Conservation (phyloP, 1,140 invertebrate species). For the Bursaphelenchus mucronatus region DNA sequence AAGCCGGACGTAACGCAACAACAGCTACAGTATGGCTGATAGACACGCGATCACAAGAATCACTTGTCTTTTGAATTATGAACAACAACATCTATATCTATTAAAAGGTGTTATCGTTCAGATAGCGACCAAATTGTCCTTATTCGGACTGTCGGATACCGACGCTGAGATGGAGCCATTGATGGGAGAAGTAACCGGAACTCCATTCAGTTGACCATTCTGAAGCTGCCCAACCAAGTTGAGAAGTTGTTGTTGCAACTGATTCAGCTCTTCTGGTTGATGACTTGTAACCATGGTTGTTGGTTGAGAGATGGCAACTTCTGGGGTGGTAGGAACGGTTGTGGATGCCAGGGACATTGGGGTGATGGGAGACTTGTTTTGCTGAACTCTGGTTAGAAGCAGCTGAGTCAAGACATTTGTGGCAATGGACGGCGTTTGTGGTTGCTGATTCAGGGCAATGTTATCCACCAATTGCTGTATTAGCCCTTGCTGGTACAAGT, state of each 20-base stretch:
- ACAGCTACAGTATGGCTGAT: too few species aligned
- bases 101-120: neutral
- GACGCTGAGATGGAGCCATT: neutral
- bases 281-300: neutral
- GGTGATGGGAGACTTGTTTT: neutral
- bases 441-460: neutral
- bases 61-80: too few species aligned
- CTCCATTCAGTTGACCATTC: neutral
- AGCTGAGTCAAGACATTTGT: neutral
- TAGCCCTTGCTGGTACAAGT: conserved; percentile 25
- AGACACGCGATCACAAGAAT: too few species aligned
- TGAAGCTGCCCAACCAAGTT: conserved; percentile 5
- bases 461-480: conserved; percentile 3
- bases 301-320: neutral
- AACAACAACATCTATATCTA: too few species aligned
- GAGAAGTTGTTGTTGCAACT: conserved; percentile 9
- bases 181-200: neutral
- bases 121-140: conserved; percentile 17
- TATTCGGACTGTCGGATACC: neutral
- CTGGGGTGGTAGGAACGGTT: neutral
- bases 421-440: neutral
- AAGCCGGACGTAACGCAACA: too few species aligned
- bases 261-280: too few species aligned
- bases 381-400: conserved; percentile 6
- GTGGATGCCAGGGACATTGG: neutral